Conservation (phyloP, 2,888 invertebrate species). For the Quadriops clusia region DNA sequence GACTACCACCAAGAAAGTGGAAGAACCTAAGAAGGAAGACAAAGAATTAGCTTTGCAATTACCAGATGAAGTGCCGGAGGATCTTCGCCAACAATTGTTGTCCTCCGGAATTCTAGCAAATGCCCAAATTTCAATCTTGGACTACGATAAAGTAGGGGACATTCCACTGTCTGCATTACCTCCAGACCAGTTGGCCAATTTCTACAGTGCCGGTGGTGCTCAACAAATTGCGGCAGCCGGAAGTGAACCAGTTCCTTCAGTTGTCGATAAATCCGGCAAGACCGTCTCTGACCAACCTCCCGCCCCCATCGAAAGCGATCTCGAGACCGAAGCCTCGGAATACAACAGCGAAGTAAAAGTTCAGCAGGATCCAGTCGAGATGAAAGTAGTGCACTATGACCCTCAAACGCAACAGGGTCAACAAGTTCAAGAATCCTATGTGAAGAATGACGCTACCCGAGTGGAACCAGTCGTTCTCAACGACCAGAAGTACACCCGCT, state of each 20-base stretch:
- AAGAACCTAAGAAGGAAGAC: slow-evolving; percentile 41
- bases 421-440: slow-evolving; percentile 57
- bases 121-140: slow-evolving; percentile 76
- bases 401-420: slow-evolving; percentile 62
- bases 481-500: slow-evolving; percentile 67
- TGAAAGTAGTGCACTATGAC: slow-evolving; percentile 77
- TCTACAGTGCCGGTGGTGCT: slow-evolving; percentile 72
- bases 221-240: slow-evolving; percentile 51
- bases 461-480: slow-evolving; percentile 64
- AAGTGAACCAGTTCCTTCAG: slow-evolving; percentile 56
- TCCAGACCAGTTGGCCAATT: slow-evolving; percentile 75
- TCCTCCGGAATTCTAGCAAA: slow-evolving; percentile 78
- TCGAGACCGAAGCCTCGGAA: slow-evolving; percentile 47
- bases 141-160: slow-evolving; percentile 81
- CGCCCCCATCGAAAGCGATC: slow-evolving; percentile 34
- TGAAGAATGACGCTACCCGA: slow-evolving; percentile 59
- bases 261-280: slow-evolving; percentile 50
- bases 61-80: slow-evolving; percentile 83
- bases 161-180: slow-evolving; percentile 72
- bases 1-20: slow-evolving; percentile 35
- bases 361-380: slow-evolving; percentile 49
- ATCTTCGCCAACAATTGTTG: slow-evolving; percentile 67
- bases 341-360: slow-evolving; percentile 30
- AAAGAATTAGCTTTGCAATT: slow-evolving; percentile 47
- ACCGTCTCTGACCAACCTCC: slow-evolving; percentile 28